Percentiles rank a stretch among this genome's conserved stretches.
Conservation (phyloP, 2,797 vertebrate species). For the Argyrosomus regius region DNA sequence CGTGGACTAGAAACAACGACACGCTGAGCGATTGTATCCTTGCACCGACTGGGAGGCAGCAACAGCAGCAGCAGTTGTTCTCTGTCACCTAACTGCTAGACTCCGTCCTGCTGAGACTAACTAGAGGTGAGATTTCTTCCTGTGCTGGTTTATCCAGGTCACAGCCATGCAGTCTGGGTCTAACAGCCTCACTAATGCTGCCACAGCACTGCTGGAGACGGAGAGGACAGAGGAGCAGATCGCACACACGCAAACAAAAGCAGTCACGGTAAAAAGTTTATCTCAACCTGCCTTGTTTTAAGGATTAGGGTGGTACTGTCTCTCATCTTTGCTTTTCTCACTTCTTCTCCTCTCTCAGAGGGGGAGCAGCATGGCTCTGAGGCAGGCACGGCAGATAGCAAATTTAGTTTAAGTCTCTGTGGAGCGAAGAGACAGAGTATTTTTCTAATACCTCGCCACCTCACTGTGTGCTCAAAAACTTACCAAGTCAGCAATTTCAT, state of each 20-base stretch:
- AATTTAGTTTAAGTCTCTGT: slow-evolving; percentile 67
- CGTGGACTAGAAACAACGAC: background rate
- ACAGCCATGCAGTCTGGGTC: slow-evolving; percentile 37
- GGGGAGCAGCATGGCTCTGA: slow-evolving; percentile 30
- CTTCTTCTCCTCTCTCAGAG: slow-evolving; percentile 8
- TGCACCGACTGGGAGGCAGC: slow-evolving; percentile 5
- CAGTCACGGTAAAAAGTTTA: slow-evolving; percentile 41
- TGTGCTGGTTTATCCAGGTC: slow-evolving; percentile 53
- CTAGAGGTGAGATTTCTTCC: slow-evolving; percentile 66
- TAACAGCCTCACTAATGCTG: slow-evolving; percentile 57
- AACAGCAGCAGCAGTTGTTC: slow-evolving; percentile 45
- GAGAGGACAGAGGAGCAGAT: slow-evolving; percentile 10
- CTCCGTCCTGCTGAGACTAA: slow-evolving; percentile 62
- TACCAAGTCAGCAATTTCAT: slow-evolving; percentile 61
- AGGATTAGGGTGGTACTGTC: slow-evolving; percentile 52
- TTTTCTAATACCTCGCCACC: slow-evolving; percentile 67
- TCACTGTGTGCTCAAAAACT: slow-evolving; percentile 47
- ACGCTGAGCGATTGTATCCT: slow-evolving; percentile 22
- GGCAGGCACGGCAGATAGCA: slow-evolving; percentile 51
- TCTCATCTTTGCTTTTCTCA: slow-evolving; percentile 36
- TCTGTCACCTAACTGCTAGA: slow-evolving; percentile 41
- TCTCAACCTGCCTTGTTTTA: slow-evolving; percentile 54
- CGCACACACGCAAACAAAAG: slow-evolving; percentile 36
- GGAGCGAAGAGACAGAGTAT: slow-evolving; percentile 52
- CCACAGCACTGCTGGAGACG: slow-evolving; percentile 28